Base-by-base conservation (phyloP, 2,113 vertebrate species). In the Abramis brama region DNA sequence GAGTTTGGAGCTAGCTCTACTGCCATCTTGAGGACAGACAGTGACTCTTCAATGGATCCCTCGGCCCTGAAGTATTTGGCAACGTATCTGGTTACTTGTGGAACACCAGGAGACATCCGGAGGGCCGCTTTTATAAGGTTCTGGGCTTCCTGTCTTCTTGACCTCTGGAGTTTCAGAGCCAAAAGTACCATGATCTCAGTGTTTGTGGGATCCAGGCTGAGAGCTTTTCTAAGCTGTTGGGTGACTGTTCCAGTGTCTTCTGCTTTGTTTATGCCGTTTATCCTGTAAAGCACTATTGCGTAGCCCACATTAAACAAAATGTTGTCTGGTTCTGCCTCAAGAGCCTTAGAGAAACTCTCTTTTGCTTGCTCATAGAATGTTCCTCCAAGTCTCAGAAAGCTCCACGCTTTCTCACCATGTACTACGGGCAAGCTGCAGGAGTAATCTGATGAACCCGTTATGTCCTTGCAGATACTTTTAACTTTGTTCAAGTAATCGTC, bases 351-450 rank as follows among this genome's bases (percentile, higher is more conserved):
- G 45, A 92, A 91, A 83, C 88, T 89, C 15, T 88, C 77, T 68
- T 86, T 87, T 33, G 90, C 86, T 33, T 27, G 84, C 15, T 79
- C 66, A 71, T 91, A 92, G 47, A 81, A 91, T 11, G 45, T 77
- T 33, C 43, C 74, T 39, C 85, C 89, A 68, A 90, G 85, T 27
- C 76, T 89, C 19, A 92, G 25, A 52, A 89, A 87, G 25, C 84
- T 86, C 91, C 91, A 92, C 0, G 77, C 91, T 80, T 92, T 92
- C 27, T 91, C 90, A 59, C 85, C 91, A 55, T 88, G 64, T 39
- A 91, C n/a, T 25, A 71, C 8, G 6, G 88, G 84, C 64, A 87
- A 52, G 17, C n/a, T 52, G 17, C 82, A 85, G 23, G 86, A 76
- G 82, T 82, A 86, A n/a, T 27, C 52, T 3, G 77, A 84, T 45